phyloP scores from a whole-genome alignment of 2,888 invertebrate genomes.

The Ichneumoninae sp. region DNA sequence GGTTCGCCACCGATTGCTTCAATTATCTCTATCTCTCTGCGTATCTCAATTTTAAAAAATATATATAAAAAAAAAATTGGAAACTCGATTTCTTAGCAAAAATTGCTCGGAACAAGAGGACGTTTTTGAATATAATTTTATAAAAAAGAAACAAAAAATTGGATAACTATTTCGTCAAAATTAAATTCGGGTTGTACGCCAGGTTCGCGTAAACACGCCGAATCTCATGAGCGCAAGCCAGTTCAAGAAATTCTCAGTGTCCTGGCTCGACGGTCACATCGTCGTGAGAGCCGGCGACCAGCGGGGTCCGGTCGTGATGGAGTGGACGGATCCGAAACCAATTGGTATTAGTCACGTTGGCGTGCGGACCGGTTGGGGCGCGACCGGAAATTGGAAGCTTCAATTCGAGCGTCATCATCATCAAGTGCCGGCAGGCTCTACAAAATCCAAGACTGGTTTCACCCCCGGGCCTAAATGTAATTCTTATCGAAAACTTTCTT shows the following conservation, averaged over 20 bases:
- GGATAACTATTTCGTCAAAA: background rate
- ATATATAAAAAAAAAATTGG: background rate
- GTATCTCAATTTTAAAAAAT: background rate
- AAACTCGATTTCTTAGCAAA: too few species aligned
- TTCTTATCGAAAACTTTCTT: conserved; percentile 17
- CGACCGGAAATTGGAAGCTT: conserved; percentile 88
- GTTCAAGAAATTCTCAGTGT: conserved; percentile 86
- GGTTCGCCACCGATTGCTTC: conserved; percentile 82
- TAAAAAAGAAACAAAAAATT: background rate
- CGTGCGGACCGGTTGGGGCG: conserved; percentile 88
- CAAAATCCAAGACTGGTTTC: conserved; percentile 44
- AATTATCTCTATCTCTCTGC: conserved; percentile 28
- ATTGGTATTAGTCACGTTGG: conserved; percentile 88
- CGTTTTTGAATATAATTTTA: background rate
- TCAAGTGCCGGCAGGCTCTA: conserved; percentile 31
- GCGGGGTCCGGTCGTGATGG: conserved; percentile 85
- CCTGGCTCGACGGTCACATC: conserved; percentile 86
- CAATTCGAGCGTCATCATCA: conserved; percentile 74
- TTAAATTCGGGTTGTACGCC: conserved; percentile 27
- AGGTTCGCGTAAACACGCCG: conserved; percentile 87
- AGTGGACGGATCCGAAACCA: conserved; percentile 87
- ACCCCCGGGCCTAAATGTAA: conserved; percentile 56
- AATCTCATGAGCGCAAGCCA: conserved; percentile 86
- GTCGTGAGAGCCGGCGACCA: conserved; percentile 85
- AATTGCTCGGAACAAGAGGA: background rate